Evolutionary conservation across 1,140 invertebrate species (phyloP).

Genomic region (Tetramorium parvispinum): DNA sequence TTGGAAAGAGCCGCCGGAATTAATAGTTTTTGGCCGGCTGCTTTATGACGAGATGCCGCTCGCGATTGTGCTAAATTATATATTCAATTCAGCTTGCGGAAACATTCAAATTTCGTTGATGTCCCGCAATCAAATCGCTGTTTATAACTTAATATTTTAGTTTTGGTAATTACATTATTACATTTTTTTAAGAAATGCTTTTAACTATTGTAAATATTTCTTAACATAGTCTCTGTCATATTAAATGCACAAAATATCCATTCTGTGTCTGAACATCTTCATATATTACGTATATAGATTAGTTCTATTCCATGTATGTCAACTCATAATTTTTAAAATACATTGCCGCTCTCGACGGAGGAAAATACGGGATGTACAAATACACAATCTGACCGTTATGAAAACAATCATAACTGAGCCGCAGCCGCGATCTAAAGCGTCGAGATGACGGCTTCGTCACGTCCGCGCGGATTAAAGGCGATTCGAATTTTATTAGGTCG

Average conservation of each 20-base stretch:
- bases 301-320: not conserved
- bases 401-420: slow-evolving; percentile 11
- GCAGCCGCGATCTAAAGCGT: slow-evolving; percentile 29
- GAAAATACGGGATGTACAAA: not conserved
- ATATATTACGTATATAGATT: not conserved
- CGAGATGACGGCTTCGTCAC: slow-evolving; percentile 27
- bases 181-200: not conserved
- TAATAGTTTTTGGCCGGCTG: slow-evolving; percentile 37
- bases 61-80: slow-evolving; percentile 42
- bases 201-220: not conserved
- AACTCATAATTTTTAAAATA: not conserved
- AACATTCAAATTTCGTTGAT: not conserved
- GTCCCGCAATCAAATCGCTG: not conserved
- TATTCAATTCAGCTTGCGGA: slow-evolving; percentile 12
- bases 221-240: not conserved
- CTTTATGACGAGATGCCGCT: slow-evolving; percentile 8
- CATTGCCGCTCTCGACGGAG: not conserved
- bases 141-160: slow-evolving; percentile 12
- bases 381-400: not conserved
- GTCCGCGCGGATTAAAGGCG: slow-evolving; percentile 45
- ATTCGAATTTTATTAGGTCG: slow-evolving; percentile 55
- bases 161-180: not conserved
- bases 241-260: not conserved
- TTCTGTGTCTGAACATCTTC: not conserved
- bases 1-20: slow-evolving; percentile 21